A percentile compares a stretch with the other conserved stretches of the same genome.
Evolutionary conservation across 1,140 invertebrate species (phyloP).

Genomic region (Pissodes strobi): DNA sequence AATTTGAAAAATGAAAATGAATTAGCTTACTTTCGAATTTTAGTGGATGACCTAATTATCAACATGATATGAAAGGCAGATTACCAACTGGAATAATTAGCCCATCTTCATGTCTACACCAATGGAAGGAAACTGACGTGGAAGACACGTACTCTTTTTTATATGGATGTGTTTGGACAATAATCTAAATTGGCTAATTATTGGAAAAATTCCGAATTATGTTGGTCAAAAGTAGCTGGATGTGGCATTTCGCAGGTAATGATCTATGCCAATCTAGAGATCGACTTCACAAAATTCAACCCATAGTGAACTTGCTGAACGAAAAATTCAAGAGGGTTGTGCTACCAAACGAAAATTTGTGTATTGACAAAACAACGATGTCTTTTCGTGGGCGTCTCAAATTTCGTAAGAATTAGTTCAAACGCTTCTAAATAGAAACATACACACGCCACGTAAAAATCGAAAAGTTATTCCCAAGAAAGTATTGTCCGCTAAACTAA

Average conservation of each 20-base stretch:
- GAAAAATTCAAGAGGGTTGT: constrained; percentile 36
- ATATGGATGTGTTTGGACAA: no score
- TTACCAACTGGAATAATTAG: constrained; percentile 26
- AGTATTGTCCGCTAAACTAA: no score
- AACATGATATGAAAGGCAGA: background rate
- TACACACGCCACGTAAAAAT: background rate
- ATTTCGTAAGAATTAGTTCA: background rate
- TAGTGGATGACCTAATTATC: background rate
- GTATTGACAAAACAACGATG: background rate
- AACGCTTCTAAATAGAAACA: background rate
- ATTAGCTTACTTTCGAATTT: background rate
- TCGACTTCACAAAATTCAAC: constrained; percentile 35
- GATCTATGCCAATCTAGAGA: constrained; percentile 22
- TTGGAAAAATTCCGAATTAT: constrained; percentile 15
- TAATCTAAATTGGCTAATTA: no score
- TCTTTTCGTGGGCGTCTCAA: constrained; percentile 9
- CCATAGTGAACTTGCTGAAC: constrained; percentile 31
- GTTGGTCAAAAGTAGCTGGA: constrained; percentile 10
- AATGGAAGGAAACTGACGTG: background rate
- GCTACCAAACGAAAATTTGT: constrained; percentile 1
- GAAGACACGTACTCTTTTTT: no score
- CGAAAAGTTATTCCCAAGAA: no score
- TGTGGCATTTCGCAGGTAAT: constrained; percentile 40
- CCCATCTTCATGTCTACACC: background rate
- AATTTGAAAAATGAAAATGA: no score